Percentiles rank a stretch among this genome's conserved stretches.
Evolutionary conservation across 2,888 invertebrate genomes (phyloP).

Genomic region (Ichneumoninae sp.): DNA sequence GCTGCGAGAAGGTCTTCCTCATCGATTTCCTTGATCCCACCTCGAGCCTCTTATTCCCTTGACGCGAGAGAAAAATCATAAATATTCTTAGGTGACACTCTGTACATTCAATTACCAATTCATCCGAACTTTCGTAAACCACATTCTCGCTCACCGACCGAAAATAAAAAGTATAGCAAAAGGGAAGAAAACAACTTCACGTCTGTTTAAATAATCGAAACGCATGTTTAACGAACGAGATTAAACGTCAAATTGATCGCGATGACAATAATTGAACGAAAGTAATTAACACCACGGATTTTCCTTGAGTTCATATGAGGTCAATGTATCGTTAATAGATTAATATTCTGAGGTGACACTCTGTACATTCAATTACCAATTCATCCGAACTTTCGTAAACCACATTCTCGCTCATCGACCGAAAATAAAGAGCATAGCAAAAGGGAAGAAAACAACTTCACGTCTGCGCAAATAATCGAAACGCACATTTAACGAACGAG

Average conservation of each 20-base stretch:
- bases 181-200: neutral
- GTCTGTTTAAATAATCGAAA: too few relatives aligned
- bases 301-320: neutral
- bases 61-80: conserved; percentile 33
- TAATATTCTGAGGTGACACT: conserved; percentile 28
- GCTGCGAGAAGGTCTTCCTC: neutral
- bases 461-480: too few relatives aligned
- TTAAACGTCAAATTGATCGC: neutral
- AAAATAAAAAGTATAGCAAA: neutral
- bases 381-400: neutral
- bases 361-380: conserved; percentile 36
- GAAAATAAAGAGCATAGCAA: neutral
- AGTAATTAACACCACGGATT: neutral
- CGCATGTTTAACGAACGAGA: neutral
- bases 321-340: neutral
- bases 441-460: neutral
- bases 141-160: neutral
- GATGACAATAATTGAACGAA: neutral
- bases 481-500: neutral
- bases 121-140: conserved; percentile 6
- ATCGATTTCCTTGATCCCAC: conserved; percentile 1
- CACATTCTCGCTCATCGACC: too few relatives aligned
- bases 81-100: conserved; percentile 26
- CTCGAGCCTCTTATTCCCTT: conserved; percentile 22
- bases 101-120: conserved; percentile 36